phyloP scores from a whole-genome alignment of 2,797 vertebrate genomes.

The Ceryle rudis region DNA sequence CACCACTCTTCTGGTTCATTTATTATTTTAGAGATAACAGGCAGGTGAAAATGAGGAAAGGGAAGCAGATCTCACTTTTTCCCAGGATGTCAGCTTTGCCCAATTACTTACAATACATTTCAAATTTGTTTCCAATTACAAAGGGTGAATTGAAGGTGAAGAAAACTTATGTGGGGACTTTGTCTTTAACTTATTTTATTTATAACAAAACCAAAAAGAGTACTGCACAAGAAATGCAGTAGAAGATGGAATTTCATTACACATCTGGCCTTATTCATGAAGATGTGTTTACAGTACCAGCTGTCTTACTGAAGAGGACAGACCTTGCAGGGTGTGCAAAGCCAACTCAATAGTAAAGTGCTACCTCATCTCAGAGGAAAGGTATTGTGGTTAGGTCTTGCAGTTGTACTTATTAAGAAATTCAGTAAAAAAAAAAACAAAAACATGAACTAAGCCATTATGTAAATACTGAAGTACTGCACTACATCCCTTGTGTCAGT shows the following conservation, averaged over 20 bases:
- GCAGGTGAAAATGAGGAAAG: neutral
- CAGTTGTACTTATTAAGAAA: neutral
- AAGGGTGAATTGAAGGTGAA: neutral
- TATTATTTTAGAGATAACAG: neutral
- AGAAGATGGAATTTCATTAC: neutral
- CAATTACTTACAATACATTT: neutral
- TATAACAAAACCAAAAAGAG: neutral
- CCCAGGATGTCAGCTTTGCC: neutral
- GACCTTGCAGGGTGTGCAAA: neutral
- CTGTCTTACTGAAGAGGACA: neutral
- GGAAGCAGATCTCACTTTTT: neutral
- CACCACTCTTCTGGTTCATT: neutral
- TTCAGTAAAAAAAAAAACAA: neutral
- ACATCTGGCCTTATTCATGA: neutral
- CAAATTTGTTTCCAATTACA: neutral
- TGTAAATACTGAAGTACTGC: neutral
- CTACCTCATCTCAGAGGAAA: neutral
- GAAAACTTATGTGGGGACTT: neutral
- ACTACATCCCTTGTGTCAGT: neutral
- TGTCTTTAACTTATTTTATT: neutral
- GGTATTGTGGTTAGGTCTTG: neutral
- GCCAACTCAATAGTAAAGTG: neutral
- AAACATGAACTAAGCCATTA: neutral
- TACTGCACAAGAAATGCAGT: neutral
- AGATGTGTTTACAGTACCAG: neutral